Percentiles rank a stretch among this genome's conserved stretches.
phyloP scores from a whole-genome alignment of 2,888 invertebrate species.

The Tanypteryx hageni region DNA sequence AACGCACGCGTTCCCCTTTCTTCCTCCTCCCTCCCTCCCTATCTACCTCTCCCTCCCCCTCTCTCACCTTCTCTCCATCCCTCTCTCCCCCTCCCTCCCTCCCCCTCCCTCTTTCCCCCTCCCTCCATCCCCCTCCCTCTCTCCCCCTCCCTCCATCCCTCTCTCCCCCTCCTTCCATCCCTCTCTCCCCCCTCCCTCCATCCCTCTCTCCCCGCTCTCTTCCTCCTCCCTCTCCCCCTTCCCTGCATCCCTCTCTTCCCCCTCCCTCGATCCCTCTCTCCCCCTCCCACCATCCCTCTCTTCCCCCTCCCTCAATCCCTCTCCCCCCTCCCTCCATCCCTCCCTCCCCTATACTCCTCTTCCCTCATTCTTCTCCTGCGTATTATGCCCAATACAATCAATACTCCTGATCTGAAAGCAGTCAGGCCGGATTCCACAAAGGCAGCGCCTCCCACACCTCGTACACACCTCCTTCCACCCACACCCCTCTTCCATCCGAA shows the following conservation, averaged over 20 bases:
- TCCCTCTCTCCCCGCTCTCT: neutral
- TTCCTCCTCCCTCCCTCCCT: neutral
- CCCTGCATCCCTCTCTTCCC: neutral
- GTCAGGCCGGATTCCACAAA: conserved; percentile 51
- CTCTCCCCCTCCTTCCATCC: neutral
- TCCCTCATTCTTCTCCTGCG: neutral
- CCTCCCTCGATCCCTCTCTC: neutral
- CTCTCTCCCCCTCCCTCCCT: neutral
- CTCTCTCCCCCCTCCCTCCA: neutral
- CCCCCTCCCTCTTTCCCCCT: neutral
- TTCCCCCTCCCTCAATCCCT: neutral
- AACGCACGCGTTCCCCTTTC: neutral
- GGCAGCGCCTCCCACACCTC: conserved; percentile 26
- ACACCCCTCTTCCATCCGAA: neutral
- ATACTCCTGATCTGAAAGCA: conserved; percentile 53
- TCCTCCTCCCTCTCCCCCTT: neutral
- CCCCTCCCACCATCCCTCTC: neutral
- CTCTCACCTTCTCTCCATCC: neutral
- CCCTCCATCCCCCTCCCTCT: neutral
- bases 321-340: neutral
- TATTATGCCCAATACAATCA: conserved; percentile 62
- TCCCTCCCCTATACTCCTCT: neutral
- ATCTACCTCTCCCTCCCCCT: neutral
- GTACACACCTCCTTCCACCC: neutral
- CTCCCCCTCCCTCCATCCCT: neutral